Evolutionary conservation across 2,888 invertebrate species (phyloP), one percentile per base, ranked within the genome.

Genomic region (Troides helena): DNA sequence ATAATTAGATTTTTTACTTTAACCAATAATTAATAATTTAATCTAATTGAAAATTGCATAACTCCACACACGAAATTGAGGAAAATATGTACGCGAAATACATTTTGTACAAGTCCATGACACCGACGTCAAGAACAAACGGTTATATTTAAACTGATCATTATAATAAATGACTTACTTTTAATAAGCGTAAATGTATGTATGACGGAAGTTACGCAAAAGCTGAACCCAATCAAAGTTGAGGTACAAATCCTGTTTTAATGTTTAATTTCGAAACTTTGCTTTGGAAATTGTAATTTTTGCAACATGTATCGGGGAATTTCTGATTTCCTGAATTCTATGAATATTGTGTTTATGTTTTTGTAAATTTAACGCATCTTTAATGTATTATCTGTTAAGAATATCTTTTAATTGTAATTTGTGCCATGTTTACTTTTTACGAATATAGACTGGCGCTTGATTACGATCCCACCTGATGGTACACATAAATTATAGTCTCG

Each of bases 201-300:
- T 39, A 39, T 30, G 5, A 17, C 2, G 60, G 18, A 65, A 66
- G 66, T 66, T 66, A 30, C 12, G 50, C 30, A 21, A 39, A 67
- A 23, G 43, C 56, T 62, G n/a, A 62, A 62, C 39, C 67, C 61
- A 61, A 62, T 67, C 67, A 62, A 67, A 67, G 61, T 67, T 67
- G 53, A 56, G 61, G 23, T 67, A 61, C 21, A 17, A 66, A 62
- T 62, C 61, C 25, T 23, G 61, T 56, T 43, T 61, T 53, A 56
- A 67, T 62, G 25, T 67, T 53, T 23, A 56, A 61, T 61, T 61
- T 39, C 56, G 2, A 10, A 67, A 67, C 39, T 62, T 67, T 39
- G 17, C 53, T 67, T 62, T 62, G 56, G 14, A 62, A 39, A 43
- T 67, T 39, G 17, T 30, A 59, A 43, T 56, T 39, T 66, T 53